Percentiles rank a stretch among this genome's conserved stretches.
These are phyloP conservation scores for Microtus montanus DNA, from an alignment of 2,113 vertebrate genomes.

Conservation along the genomic window DNA sequence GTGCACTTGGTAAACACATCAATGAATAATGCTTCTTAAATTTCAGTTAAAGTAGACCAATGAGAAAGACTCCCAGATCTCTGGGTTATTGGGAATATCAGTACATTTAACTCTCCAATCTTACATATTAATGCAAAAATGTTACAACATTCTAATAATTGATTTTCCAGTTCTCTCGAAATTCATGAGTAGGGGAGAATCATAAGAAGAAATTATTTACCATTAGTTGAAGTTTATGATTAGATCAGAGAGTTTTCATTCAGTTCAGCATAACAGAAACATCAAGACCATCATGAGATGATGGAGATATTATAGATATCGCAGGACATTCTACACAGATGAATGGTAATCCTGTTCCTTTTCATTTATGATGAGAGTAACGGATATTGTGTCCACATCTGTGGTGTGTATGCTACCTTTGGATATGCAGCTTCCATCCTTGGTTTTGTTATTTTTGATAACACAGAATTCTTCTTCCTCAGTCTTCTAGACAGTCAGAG, in stretches of 20 bases:
- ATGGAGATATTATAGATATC: background rate
- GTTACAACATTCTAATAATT: background rate
- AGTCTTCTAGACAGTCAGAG: background rate
- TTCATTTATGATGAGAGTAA: too few relatives aligned
- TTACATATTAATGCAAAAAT: too few relatives aligned
- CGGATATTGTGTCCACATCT: background rate
- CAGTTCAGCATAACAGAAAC: background rate
- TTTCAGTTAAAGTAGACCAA: background rate
- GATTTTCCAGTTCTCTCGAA: background rate
- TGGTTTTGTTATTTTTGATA: background rate
- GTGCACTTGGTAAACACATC: background rate
- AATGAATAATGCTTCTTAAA: background rate
- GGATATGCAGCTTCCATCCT: background rate
- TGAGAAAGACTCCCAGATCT: too few relatives aligned
- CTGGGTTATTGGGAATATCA: background rate
- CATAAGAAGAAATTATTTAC: background rate
- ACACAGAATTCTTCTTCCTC: background rate
- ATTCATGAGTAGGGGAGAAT: background rate
- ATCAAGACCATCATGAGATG: too few relatives aligned
- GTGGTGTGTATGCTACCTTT: background rate
- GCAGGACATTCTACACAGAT: background rate
- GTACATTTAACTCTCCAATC: background rate
- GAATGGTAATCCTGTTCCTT: background rate
- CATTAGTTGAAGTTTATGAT: background rate
- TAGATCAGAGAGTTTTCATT: background rate